These are phyloP conservation scores for Gryllus longicercus DNA, from an alignment of 2,888 invertebrate species.

Conservation along the genomic window DNA sequence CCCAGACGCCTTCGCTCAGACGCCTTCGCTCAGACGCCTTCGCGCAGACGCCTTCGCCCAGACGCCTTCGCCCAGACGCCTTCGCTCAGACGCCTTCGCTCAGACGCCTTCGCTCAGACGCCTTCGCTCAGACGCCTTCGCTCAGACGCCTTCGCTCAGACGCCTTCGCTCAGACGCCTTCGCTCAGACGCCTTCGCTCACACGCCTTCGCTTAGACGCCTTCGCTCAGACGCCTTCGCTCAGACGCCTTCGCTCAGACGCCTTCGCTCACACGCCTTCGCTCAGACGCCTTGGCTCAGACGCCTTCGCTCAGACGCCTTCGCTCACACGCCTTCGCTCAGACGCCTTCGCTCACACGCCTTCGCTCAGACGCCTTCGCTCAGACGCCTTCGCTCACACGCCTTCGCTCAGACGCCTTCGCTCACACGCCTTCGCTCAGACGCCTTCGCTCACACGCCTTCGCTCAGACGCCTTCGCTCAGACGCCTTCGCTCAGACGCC, in stretches of 20 bases:
- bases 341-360: constrained; percentile 37
- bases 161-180: constrained; percentile 42
- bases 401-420: constrained; percentile 42
- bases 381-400: too few species aligned
- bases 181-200: too few species aligned
- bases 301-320: too few species aligned
- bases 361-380: constrained; percentile 38
- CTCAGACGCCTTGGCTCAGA: too few species aligned
- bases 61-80: constrained; percentile 45
- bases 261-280: constrained; percentile 42
- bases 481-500: constrained; percentile 42
- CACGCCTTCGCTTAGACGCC: too few species aligned
- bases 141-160: too few species aligned
- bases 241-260: too few species aligned
- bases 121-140: constrained; percentile 42
- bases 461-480: constrained; percentile 25
- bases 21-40: too few species aligned
- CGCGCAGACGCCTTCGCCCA: too few species aligned
- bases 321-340: constrained; percentile 46
- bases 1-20: constrained; percentile 45
- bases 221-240: constrained; percentile 42
- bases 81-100: constrained; percentile 38
- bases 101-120: constrained; percentile 42
- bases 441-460: constrained; percentile 41
- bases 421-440: constrained; percentile 42